Conservation (phyloP, 2,113 vertebrate species). For the Cinclus mexicanus region DNA sequence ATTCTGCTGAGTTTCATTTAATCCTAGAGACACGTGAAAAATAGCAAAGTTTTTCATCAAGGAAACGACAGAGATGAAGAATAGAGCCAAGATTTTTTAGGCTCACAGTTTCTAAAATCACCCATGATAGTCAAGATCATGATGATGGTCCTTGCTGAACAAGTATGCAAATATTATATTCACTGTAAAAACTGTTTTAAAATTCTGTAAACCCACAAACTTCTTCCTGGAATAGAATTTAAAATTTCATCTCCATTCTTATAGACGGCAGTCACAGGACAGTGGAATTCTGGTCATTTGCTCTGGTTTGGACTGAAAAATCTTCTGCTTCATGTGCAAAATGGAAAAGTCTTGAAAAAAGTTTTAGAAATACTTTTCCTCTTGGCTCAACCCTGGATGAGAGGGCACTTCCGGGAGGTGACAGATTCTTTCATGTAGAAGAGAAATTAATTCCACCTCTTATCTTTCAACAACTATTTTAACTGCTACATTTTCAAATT, state of each 20-base stretch:
- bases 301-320: not conserved
- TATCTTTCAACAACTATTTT: not conserved
- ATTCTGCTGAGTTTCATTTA: not conserved
- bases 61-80: not conserved
- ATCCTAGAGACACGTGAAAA: not conserved
- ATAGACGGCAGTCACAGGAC: not conserved
- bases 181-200: not conserved
- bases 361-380: not conserved
- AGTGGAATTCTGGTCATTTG: not conserved
- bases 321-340: not conserved
- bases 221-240: not conserved
- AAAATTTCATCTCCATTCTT: not conserved
- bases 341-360: not conserved
- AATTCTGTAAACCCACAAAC: not conserved
- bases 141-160: not conserved
- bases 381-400: not conserved
- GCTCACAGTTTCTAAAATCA: not conserved
- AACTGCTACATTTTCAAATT: not conserved
- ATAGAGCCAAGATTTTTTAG: not conserved
- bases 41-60: not conserved
- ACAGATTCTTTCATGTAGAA: not conserved
- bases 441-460: not conserved
- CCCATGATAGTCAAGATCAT: accelerated
- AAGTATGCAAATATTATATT: not conserved
- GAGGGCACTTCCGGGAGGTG: not conserved